Evolutionary conservation across 2,888 invertebrate species (phyloP).

Genomic region (Leuctra nigra): DNA sequence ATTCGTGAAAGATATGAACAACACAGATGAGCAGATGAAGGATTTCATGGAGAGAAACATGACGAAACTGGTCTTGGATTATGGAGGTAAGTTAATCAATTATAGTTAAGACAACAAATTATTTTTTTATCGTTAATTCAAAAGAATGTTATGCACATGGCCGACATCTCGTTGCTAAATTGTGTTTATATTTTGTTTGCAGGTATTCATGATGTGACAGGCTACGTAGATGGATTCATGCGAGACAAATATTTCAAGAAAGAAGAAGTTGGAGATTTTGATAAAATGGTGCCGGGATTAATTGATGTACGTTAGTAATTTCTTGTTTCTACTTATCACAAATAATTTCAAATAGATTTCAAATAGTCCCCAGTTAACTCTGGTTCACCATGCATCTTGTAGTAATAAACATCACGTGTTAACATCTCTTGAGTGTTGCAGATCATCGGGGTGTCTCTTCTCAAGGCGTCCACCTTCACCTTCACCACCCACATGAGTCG

Average conservation of each 20-base stretch:
- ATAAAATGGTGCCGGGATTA: conserved; percentile 41
- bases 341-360: not conserved
- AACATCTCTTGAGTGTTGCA: conserved; percentile 31
- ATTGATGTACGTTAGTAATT: conserved; percentile 40
- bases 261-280: conserved; percentile 40
- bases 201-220: conserved; percentile 42
- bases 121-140: no score
- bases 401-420: no score
- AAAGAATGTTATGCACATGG: no score
- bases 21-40: no score
- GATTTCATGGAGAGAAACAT: conserved; percentile 33
- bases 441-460: conserved; percentile 42
- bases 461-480: conserved; percentile 43
- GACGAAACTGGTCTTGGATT: conserved; percentile 32
- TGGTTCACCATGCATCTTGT: no score
- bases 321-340: no score
- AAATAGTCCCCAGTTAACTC: no score
- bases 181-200: no score
- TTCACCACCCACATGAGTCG: conserved; percentile 31
- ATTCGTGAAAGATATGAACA: no score
- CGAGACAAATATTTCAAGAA: conserved; percentile 40
- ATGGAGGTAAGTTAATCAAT: conserved; percentile 35
- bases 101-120: no score
- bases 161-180: no score
- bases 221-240: conserved; percentile 41